Conservation (phyloP, 1,140 invertebrate genomes). For the Whitmania pigra region DNA sequence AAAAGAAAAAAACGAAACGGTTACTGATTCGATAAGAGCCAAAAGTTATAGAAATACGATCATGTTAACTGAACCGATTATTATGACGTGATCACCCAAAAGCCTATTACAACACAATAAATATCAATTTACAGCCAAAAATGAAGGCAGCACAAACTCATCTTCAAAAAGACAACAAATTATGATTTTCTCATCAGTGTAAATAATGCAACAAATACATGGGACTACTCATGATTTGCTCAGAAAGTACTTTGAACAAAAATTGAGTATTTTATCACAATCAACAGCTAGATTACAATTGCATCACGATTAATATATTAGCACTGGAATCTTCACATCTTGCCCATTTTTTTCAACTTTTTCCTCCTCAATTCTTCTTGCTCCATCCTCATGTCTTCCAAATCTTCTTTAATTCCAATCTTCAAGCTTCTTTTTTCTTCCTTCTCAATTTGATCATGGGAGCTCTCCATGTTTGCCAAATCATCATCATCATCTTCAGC, state of each 20-base stretch:
- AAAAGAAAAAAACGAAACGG: too few relatives aligned
- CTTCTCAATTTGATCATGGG: not conserved
- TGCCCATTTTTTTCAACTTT: slow-evolving; percentile 2
- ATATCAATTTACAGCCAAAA: too few relatives aligned
- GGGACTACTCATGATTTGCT: not conserved
- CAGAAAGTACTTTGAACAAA: not conserved
- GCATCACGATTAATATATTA: not conserved
- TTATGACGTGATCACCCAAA: too few relatives aligned
- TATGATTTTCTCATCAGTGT: not conserved
- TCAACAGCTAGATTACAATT: not conserved
- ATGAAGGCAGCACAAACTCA: too few relatives aligned
- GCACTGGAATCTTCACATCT: not conserved
- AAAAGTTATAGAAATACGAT: too few relatives aligned
- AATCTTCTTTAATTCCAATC: not conserved
- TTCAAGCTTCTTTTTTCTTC: not conserved
- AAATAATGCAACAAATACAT: not conserved
- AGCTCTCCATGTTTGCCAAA: not conserved
- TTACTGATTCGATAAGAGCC: too few relatives aligned
- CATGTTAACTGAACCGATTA: too few relatives aligned
- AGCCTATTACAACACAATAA: too few relatives aligned
- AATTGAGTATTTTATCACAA: not conserved
- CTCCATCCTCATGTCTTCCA: not conserved
- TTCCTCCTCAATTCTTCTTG: slow-evolving; percentile 2
- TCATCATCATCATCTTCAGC: not conserved
- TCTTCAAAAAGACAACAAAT: too few relatives aligned